phyloP scores from a whole-genome alignment of 2,888 invertebrate species.

The Gortyna flavago region DNA sequence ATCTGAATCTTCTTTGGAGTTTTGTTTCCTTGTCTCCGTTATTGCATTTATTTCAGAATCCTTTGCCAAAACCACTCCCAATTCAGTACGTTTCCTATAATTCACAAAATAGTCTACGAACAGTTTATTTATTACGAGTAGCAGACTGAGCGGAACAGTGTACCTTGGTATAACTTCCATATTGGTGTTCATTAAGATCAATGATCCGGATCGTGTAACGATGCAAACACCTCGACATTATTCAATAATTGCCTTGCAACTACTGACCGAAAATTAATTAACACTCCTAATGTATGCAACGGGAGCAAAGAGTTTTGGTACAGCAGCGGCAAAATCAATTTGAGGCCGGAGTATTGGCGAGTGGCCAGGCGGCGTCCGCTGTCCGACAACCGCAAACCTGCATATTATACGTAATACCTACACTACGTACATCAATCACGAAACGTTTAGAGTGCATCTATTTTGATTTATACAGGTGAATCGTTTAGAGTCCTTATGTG shows the following conservation, averaged over 20 bases:
- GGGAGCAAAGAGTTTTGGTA: constrained; percentile 82
- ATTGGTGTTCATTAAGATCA: constrained; percentile 6
- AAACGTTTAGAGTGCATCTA: constrained; percentile 71
- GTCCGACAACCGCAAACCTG: constrained; percentile 76
- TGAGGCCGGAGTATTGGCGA: constrained; percentile 84
- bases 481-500: constrained; percentile 63
- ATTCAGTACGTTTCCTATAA: constrained; percentile 23
- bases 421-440: constrained; percentile 70
- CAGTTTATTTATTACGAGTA: constrained; percentile 17
- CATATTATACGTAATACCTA: constrained; percentile 74
- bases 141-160: background rate
- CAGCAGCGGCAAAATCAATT: constrained; percentile 86
- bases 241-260: constrained; percentile 50
- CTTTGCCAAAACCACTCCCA: constrained; percentile 47
- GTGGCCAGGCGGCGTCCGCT: constrained; percentile 78
- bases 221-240: constrained; percentile 39
- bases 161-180: constrained; percentile 1
- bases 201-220: background rate
- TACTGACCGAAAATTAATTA: constrained; percentile 78
- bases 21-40: constrained; percentile 20
- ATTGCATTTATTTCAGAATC: constrained; percentile 29
- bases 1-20: constrained; percentile 14
- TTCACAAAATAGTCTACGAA: constrained; percentile 9
- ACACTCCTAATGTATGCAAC: constrained; percentile 80
- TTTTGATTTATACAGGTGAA: constrained; percentile 70